These are phyloP conservation scores for Microctenopoma stevenorrisi DNA, from an alignment of 2,797 vertebrate genomes.

Conservation along the genomic window DNA sequence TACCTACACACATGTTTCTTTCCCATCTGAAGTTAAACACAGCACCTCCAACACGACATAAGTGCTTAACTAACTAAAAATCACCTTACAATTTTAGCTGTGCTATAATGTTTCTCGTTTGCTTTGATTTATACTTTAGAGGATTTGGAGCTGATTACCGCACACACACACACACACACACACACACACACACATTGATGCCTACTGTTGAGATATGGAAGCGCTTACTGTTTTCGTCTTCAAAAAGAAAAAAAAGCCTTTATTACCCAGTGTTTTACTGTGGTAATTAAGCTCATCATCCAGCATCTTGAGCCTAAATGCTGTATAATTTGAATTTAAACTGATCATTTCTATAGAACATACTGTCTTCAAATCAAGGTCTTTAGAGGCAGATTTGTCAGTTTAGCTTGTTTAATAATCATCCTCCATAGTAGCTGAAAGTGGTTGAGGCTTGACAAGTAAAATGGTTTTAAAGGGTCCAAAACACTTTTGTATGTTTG, in stretches of 20 bases:
- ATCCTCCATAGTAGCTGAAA: neutral
- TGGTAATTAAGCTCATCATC: slow-evolving; percentile 8
- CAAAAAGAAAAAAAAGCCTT: neutral
- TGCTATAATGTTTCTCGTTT: neutral
- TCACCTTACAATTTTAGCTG: slow-evolving; percentile 14
- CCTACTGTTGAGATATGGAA: neutral
- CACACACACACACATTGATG: neutral
- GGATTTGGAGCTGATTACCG: slow-evolving; percentile 2
- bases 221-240: neutral
- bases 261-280: neutral
- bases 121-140: slow-evolving; percentile 16
- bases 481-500: slow-evolving; percentile 8
- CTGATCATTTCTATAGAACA: neutral
- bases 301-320: neutral
- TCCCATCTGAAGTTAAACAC: slow-evolving; percentile 30
- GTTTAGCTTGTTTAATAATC: neutral
- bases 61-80: slow-evolving; percentile 40
- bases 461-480: slow-evolving; percentile 2
- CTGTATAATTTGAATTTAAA: slow-evolving; percentile 4
- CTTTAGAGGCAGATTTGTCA: neutral
- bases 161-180: too few relatives aligned
- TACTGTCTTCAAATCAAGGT: neutral
- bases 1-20: slow-evolving; percentile 56
- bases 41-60: slow-evolving; percentile 25
- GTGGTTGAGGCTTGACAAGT: neutral